Evolutionary conservation across 2,113 vertebrate genomes (phyloP).

Genomic region (Hystrix cristata): DNA sequence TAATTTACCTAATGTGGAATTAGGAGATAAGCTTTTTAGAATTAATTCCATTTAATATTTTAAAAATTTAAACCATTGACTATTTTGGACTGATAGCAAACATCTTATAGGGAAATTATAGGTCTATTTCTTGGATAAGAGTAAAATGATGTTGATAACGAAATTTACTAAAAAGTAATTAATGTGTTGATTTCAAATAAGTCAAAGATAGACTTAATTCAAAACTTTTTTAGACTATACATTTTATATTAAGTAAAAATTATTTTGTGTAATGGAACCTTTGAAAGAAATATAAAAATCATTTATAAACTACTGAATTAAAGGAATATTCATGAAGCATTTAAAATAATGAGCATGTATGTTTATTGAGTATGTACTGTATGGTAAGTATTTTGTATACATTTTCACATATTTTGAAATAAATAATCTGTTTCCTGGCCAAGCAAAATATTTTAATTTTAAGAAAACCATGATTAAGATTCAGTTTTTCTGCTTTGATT

Average conservation of each 20-base stretch:
- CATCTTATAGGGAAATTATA: background rate
- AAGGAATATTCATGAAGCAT: background rate
- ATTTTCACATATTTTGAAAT: constrained; percentile 63
- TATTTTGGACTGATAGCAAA: rapidly evolving
- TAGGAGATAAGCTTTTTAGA: background rate
- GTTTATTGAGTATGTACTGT: constrained; percentile 76
- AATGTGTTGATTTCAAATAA: constrained; percentile 52
- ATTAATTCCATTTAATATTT: background rate
- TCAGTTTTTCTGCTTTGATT: constrained; percentile 62
- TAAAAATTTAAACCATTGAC: background rate
- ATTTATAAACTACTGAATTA: constrained; percentile 57
- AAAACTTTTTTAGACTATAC: background rate
- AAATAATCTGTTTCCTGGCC: constrained; percentile 71
- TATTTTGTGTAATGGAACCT: background rate
- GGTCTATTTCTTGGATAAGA: background rate
- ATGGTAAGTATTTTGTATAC: background rate
- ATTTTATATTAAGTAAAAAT: constrained; percentile 54
- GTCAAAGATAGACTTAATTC: constrained; percentile 50
- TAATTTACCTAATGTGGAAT: constrained; percentile 30
- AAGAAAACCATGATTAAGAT: constrained; percentile 45
- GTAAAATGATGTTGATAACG: constrained; percentile 40
- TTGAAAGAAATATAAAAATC: constrained; percentile 8
- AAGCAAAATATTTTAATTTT: constrained; percentile 72
- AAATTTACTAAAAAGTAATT: constrained; percentile 4
- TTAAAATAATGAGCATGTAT: constrained; percentile 13